phyloP scores from a whole-genome alignment of 2,888 invertebrate genomes.

The Nomada ferruginata region DNA sequence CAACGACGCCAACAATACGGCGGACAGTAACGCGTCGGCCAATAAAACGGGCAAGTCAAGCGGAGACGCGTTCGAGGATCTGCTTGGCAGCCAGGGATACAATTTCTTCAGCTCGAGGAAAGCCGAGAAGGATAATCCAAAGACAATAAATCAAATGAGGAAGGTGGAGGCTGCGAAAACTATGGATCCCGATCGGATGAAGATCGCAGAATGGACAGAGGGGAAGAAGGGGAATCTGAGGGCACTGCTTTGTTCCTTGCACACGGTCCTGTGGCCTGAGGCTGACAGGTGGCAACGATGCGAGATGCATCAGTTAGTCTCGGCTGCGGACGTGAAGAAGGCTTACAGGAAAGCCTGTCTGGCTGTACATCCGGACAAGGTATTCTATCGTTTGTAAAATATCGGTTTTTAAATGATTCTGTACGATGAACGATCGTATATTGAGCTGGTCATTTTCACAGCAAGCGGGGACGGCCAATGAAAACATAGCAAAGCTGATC shows the following conservation, averaged over 20 bases:
- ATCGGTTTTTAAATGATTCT: neutral
- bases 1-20: conserved; percentile 61
- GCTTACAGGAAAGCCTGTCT: conserved; percentile 97
- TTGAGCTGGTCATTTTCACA: conserved; percentile 82
- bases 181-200: conserved; percentile 96
- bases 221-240: conserved; percentile 99
- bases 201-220: conserved; percentile 93
- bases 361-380: conserved; percentile 99
- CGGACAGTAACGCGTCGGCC: conserved; percentile 73
- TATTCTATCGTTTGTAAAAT: conserved; percentile 80
- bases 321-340: conserved; percentile 97
- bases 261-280: conserved; percentile 94
- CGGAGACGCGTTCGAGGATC: conserved; percentile 94
- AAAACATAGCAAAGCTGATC: conserved; percentile 96
- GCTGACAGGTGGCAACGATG: conserved; percentile 96
- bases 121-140: conserved; percentile 90
- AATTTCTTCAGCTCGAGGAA: conserved; percentile 87
- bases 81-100: conserved; percentile 95
- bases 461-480: conserved; percentile 97
- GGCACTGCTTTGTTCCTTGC: conserved; percentile 96
- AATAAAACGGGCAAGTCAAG: conserved; percentile 78
- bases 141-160: conserved; percentile 96
- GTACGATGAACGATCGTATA: neutral
- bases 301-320: conserved; percentile 97
- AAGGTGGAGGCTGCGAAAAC: conserved; percentile 93